Evolutionary conservation across 2,888 invertebrate genomes (phyloP).

Genomic region (Timema cristinae): DNA sequence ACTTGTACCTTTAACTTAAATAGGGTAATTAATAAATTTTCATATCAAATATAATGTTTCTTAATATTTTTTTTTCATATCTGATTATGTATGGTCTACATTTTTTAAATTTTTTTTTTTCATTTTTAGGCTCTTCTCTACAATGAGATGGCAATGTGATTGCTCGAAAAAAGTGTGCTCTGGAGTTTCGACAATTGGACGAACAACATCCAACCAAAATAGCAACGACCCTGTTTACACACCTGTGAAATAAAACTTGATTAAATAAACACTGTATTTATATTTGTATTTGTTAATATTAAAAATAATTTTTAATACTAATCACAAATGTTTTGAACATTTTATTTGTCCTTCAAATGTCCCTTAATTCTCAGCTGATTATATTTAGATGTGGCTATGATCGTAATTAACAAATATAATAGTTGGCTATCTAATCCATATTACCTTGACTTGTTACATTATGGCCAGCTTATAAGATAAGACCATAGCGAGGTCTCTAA

Average conservation of each 20-base stretch:
- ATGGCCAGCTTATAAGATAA: no score
- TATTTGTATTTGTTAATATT: not conserved
- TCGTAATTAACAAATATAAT: no score
- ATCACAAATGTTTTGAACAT: not conserved
- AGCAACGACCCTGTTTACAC: conserved; percentile 25
- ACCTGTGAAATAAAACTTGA: conserved; percentile 13
- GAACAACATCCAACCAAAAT: conserved; percentile 62
- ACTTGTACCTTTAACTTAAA: no score
- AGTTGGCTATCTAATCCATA: no score
- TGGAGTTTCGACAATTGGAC: conserved; percentile 74
- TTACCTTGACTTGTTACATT: no score
- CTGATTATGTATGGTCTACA: not conserved
- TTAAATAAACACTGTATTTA: not conserved
- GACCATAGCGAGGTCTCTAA: no score
- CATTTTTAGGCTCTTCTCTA: conserved; percentile 64
- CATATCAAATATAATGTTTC: not conserved
- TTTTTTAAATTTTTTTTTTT: conserved; percentile 19
- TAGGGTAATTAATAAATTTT: no score
- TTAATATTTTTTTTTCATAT: conserved; percentile 1
- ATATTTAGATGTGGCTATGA: no score
- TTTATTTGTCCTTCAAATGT: not conserved
- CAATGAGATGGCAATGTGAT: conserved; percentile 66
- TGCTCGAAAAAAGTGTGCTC: conserved; percentile 76
- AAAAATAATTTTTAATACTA: not conserved
- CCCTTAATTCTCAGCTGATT: no score